phyloP scores from a whole-genome alignment of 2,113 vertebrate species.

The Lynx canadensis region DNA sequence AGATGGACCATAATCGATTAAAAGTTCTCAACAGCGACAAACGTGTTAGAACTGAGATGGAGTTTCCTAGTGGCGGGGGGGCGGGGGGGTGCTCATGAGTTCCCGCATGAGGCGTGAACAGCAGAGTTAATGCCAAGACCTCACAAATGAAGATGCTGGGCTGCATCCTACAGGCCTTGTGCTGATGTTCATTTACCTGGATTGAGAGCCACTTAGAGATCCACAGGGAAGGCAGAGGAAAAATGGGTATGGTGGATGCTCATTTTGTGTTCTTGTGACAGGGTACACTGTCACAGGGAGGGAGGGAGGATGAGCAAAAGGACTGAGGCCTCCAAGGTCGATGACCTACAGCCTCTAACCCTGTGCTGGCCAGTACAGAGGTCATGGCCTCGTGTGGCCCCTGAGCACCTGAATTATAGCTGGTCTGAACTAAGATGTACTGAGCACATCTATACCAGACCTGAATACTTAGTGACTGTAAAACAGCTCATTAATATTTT shows the following conservation, averaged over 20 bases:
- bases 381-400: not conserved
- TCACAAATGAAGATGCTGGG: not conserved
- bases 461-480: not conserved
- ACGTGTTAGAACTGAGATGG: not conserved
- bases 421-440: not conserved
- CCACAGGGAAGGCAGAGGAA: not conserved
- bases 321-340: not conserved
- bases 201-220: not conserved
- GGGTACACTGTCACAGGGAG: not conserved
- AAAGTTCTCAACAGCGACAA: not conserved
- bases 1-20: not conserved
- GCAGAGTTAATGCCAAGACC: not conserved
- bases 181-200: not conserved
- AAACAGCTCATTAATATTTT: not conserved
- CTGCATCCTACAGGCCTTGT: rapidly evolving
- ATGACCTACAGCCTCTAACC: not conserved
- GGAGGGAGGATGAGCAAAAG: not conserved
- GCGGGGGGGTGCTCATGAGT: not conserved
- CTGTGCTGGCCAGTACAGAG: not conserved
- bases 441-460: not conserved
- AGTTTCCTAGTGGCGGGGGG: not conserved
- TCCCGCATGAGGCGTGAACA: not conserved
- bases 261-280: not conserved
- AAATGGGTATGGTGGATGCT: not conserved
- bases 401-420: not conserved